Evolutionary conservation across 2,797 vertebrate species (phyloP).

Genomic region (Dallia pectoralis): DNA sequence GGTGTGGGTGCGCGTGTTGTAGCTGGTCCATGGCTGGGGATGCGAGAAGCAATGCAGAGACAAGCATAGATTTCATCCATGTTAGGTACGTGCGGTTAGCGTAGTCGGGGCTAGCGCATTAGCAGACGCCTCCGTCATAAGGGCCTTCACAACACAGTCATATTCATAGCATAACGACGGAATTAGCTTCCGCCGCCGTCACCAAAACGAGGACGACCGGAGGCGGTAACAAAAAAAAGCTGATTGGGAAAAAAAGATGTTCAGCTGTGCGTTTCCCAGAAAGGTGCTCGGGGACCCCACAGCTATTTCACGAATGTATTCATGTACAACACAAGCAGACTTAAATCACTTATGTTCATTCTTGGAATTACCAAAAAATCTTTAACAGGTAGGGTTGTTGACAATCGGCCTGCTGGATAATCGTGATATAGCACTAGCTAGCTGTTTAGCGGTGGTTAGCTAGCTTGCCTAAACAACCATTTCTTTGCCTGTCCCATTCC

Average conservation of each 20-base stretch:
- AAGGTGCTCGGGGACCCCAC: neutral
- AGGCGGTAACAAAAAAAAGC: neutral
- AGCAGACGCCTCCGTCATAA: slow-evolving; percentile 1
- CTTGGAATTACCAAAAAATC: neutral
- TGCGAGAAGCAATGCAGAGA: slow-evolving; percentile 44
- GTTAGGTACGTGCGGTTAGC: slow-evolving; percentile 21
- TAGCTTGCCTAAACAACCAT: neutral
- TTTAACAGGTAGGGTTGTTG: neutral
- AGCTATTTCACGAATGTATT: neutral
- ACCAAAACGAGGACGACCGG: neutral
- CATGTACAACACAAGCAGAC: neutral
- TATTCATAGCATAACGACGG: neutral
- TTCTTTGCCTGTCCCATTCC: neutral
- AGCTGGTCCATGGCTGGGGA: slow-evolving; percentile 33
- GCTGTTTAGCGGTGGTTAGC: neutral
- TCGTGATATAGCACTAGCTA: neutral
- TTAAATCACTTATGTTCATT: neutral
- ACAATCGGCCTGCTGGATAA: neutral
- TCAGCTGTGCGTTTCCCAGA: neutral
- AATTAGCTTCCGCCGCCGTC: neutral
- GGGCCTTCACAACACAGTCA: slow-evolving; percentile 15
- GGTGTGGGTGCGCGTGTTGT: neutral
- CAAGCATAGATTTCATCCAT: slow-evolving; percentile 41
- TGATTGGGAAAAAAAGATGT: too few species aligned
- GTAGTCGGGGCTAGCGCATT: slow-evolving; percentile 7